Percentiles rank a stretch among this genome's conserved stretches.
Conservation (phyloP, 2,888 invertebrate species). For the Microchrysa polita region DNA sequence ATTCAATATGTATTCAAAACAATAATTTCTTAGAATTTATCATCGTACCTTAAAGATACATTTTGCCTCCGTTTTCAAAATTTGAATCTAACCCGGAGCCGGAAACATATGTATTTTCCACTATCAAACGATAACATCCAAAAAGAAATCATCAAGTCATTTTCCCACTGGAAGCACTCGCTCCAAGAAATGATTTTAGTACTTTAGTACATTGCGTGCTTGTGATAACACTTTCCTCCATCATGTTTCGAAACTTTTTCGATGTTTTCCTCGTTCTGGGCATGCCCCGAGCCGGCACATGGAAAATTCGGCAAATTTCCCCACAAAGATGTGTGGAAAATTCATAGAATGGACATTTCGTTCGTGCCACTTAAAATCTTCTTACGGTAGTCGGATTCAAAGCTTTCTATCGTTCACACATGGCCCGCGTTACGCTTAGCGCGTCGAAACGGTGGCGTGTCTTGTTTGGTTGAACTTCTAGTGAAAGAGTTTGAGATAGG, state of each 20-base stretch:
- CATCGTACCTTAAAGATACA: no score
- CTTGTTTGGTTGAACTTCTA: constrained; percentile 22
- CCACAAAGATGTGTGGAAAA: background rate
- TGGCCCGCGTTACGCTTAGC: constrained; percentile 35
- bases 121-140: no score
- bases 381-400: constrained; percentile 45
- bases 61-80: no score
- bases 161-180: constrained; percentile 11
- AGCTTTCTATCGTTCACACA: constrained; percentile 48
- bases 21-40: no score
- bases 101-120: no score
- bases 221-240: constrained; percentile 12
- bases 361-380: background rate
- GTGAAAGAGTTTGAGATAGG: constrained; percentile 15
- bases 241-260: constrained; percentile 11
- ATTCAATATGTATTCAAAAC: no score
- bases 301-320: constrained; percentile 18
- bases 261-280: constrained; percentile 32
- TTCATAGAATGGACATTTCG: constrained; percentile 24
- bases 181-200: constrained; percentile 6
- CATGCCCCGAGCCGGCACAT: constrained; percentile 30
- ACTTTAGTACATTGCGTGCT: constrained; percentile 35
- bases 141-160: background rate
- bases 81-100: no score
- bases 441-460: constrained; percentile 45